Evolutionary conservation across 1,140 invertebrate species (phyloP), one percentile per base, ranked within the genome.

Genomic region (Pygmarrhopalites habei): DNA sequence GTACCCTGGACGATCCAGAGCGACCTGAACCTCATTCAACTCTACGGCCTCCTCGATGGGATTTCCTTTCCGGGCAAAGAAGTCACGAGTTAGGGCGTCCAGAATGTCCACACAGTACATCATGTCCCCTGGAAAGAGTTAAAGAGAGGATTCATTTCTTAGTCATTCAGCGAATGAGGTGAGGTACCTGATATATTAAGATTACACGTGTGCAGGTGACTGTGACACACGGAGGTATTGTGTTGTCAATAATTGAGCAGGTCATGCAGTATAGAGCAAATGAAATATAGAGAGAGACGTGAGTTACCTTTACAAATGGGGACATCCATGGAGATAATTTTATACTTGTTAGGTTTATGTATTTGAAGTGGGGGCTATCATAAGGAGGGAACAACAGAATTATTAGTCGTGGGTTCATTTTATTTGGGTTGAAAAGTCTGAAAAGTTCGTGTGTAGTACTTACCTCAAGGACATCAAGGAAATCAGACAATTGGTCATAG

Each of bases 41-140:
- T 93, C 89, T 15, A 83, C 87, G 39, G 92, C 84, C 74, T 93
- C 90, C 72, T 90, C 90, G 68, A 93, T 90, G 1, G 89, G 88
- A 79, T 92, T 92, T 82, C 91, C 81, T 76, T 97, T 98, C 57
- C 93, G 82, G 56, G 90, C 93, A 76, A 98, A 94, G 81, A 97
- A 98, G 82, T 97, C 92, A 74, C 90, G 90, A 25, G 89, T 92
- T 4, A 70, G 83, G 30, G 93, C 93, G 79, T 98, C 94, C 72
- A 98, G 82, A 72, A 98, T 96, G 80, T 98, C 95, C 70, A 95
- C 90, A 79, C 95, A 98, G 81, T 92, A 95, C 83, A 95, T 92
- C 78, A 89, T 82, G 79, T 98, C 94, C 46, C 88, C 69, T 68
- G 39, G 35, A 17, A 39, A 58, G 56, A 43, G 29, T 46, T 10